These are phyloP conservation scores for Malacoctenus gilli DNA, from an alignment of 2,797 vertebrate genomes.

Conservation along the genomic window DNA sequence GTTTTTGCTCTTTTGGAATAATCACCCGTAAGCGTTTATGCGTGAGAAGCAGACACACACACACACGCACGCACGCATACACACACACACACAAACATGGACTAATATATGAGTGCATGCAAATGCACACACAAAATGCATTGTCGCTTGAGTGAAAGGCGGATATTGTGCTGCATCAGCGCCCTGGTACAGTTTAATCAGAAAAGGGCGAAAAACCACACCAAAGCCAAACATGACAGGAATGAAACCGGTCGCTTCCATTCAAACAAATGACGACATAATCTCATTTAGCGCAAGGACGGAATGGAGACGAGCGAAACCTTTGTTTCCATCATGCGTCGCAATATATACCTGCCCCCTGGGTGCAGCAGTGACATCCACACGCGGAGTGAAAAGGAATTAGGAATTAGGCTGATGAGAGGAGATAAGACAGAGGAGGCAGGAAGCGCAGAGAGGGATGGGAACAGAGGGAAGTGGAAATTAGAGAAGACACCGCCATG, in stretches of 20 bases:
- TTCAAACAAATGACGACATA: constrained; percentile 54
- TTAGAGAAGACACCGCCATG: constrained; percentile 17
- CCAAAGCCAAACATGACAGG: constrained; percentile 20
- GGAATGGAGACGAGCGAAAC: constrained; percentile 15
- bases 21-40: constrained; percentile 1
- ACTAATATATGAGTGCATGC: too few relatives aligned
- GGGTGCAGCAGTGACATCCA: constrained; percentile 44
- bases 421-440: constrained; percentile 36
- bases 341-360: constrained; percentile 45
- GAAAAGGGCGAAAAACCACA: constrained; percentile 25
- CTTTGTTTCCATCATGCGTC: constrained; percentile 49
- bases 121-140: too few relatives aligned
- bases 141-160: too few relatives aligned
- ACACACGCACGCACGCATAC: constrained; percentile 2
- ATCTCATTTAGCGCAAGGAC: constrained; percentile 47
- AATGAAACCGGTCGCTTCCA: constrained; percentile 38
- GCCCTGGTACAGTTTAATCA: constrained; percentile 38
- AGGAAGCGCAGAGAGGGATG: constrained; percentile 18
- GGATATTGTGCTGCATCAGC: constrained; percentile 38
- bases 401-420: constrained; percentile 53
- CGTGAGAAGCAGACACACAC: constrained; percentile 1
- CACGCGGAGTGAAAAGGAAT: constrained; percentile 30
- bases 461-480: constrained; percentile 4
- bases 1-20: constrained; percentile 17
- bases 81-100: background rate